A percentile compares a stretch with the other conserved stretches of the same genome.
Evolutionary conservation across 1,140 invertebrate species (phyloP).

Genomic region (Drosophila serrata): DNA sequence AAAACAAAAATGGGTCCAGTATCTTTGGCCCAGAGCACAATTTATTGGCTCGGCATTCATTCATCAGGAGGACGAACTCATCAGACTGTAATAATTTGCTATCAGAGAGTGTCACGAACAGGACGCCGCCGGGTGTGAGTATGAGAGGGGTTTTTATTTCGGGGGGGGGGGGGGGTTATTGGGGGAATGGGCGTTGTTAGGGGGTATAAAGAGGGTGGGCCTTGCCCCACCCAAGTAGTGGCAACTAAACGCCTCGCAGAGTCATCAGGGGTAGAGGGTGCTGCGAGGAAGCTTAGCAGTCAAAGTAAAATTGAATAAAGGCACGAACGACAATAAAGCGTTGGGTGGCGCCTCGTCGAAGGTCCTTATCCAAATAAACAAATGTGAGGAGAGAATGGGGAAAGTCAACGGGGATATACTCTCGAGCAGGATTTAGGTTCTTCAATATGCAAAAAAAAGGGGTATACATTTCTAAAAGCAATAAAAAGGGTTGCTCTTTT

Average conservation of each 20-base stretch:
- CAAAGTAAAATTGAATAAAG: constrained; percentile 80
- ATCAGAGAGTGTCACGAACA: constrained; percentile 75
- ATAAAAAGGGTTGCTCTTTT: not conserved
- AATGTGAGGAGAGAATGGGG: not conserved
- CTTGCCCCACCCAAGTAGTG: constrained; percentile 36
- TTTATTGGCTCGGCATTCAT: constrained; percentile 79
- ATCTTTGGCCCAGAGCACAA: constrained; percentile 66
- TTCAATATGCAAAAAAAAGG: constrained; percentile 25
- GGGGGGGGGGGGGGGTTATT: constrained; percentile 39
- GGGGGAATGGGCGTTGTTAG: not conserved
- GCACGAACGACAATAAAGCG: constrained; percentile 52
- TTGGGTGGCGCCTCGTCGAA: not conserved
- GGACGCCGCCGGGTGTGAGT: constrained; percentile 11
- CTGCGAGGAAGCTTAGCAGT: constrained; percentile 51
- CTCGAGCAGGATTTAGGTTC: constrained; percentile 11
- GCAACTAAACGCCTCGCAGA: constrained; percentile 46
- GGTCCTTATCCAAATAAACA: constrained; percentile 38
- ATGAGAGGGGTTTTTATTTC: not conserved
- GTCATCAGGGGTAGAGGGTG: not conserved
- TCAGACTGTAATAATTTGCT: constrained; percentile 84
- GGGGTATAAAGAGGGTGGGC: not conserved
- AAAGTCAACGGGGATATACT: constrained; percentile 29
- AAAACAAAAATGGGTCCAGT: constrained; percentile 46
- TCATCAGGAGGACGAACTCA: constrained; percentile 78
- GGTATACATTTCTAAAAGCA: not conserved